Base-by-base conservation (phyloP, 2,113 vertebrate species). In the Semnornis frantzii region DNA sequence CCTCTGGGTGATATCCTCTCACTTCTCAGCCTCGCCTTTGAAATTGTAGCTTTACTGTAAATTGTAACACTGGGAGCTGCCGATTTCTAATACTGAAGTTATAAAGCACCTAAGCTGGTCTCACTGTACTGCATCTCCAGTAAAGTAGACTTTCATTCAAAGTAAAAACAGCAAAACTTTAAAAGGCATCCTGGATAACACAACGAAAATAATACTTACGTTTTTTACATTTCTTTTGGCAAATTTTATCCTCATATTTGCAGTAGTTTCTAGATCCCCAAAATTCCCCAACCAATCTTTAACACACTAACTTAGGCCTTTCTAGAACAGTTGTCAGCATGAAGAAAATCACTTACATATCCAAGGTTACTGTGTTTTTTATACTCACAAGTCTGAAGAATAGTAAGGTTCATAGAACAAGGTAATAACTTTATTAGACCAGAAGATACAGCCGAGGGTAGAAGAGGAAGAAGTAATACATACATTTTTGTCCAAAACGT, bases 341-440 rank as follows among this genome's bases (percentile, higher is more conserved):
- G 28, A 82, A 88, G 33, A 20, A 70, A 92, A 78, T 57, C 62
- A 52, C 31, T 91, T 87, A 85, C 91, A 71, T 33, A 87, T 71
- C 57, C 50, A 73, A 16, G 16, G 59, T 87, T 72, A 80, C 42
- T 64, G 71, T 83, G 42, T 0, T 57, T 95, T 94, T 74, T 16
- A 91, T 74, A 80, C 8, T 71, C 25, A 63, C 5, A 10, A 50
- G n/a, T 57, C 37, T 87, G 46, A 52, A 82, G 54, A 25, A 27
- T 63, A 89, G 44, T 48, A 63, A 78, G 23, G 59, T 79, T 91
- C 78, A 82, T 1, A 79, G 75, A 50, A 79, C 65, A 79, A 82
- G 10, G 68, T 37, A 95, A 76, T 21, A 62, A 94, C 44, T 87
- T 91, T 77, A 91, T 89, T 80, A 76, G 69, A 85, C 42, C 24